These are phyloP conservation scores for Clitarchus hookeri DNA, from an alignment of 2,888 invertebrate genomes.

Conservation along the genomic window DNA sequence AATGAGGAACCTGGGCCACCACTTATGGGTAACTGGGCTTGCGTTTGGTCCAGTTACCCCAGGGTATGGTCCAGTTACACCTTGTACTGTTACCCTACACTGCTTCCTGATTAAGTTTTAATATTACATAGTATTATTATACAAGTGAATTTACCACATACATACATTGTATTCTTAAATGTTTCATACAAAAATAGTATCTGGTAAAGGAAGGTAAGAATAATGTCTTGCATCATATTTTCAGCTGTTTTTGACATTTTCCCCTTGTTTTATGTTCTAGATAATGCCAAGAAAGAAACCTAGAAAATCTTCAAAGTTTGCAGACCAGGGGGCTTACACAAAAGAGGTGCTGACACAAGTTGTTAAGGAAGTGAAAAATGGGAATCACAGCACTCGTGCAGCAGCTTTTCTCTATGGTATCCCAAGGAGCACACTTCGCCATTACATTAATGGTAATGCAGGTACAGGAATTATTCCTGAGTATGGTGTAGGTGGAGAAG, in stretches of 20 bases:
- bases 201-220: neutral
- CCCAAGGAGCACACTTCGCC: slow-evolving; percentile 18
- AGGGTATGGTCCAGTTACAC: too few relatives aligned
- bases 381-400: neutral
- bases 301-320: neutral
- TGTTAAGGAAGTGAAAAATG: neutral
- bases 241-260: neutral
- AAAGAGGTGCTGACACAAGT: neutral
- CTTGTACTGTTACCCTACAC: too few relatives aligned
- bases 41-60: too few relatives aligned
- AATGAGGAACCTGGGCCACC: too few relatives aligned
- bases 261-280: neutral
- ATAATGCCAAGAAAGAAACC: neutral
- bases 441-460: neutral
- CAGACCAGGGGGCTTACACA: slow-evolving; percentile 3
- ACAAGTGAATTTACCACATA: too few relatives aligned
- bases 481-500: slow-evolving; percentile 2
- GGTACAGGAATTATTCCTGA: neutral
- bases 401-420: slow-evolving; percentile 1
- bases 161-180: too few relatives aligned
- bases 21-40: too few relatives aligned
- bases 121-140: too few relatives aligned
- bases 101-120: neutral
- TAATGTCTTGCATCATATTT: neutral
- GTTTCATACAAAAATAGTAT: neutral